These are phyloP conservation scores for Holacanthella duospinosa DNA, from an alignment of 2,888 invertebrate species.

Conservation along the genomic window DNA sequence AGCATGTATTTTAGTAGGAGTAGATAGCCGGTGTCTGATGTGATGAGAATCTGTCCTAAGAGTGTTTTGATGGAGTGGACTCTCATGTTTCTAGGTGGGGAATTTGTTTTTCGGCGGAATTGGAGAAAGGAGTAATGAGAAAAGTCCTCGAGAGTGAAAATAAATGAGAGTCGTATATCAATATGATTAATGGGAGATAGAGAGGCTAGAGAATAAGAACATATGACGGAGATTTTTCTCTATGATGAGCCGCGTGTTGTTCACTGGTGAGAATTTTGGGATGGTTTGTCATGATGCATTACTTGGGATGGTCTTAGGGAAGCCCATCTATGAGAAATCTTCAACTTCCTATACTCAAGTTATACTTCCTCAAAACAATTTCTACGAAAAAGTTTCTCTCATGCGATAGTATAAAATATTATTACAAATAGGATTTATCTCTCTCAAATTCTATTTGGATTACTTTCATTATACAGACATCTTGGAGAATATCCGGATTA, in stretches of 20 bases:
- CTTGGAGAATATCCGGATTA: no score
- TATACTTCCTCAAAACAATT: neutral
- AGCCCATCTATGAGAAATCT: conserved; percentile 1
- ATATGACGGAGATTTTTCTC: conserved; percentile 15
- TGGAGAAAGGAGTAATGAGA: conserved; percentile 2
- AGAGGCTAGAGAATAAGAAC: conserved; percentile 20
- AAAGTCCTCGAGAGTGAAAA: conserved; percentile 12
- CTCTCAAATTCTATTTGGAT: no score
- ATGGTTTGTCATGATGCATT: conserved; percentile 23
- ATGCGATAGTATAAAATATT: neutral
- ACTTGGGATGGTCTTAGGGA: no score
- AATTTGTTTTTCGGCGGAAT: neutral
- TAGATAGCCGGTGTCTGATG: no score
- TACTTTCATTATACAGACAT: no score
- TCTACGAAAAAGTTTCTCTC: neutral
- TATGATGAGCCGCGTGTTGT: neutral
- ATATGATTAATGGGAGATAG: conserved; percentile 32
- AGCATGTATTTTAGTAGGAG: no score
- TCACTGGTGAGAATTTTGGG: conserved; percentile 1
- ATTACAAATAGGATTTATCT: no score
- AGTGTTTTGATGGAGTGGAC: neutral
- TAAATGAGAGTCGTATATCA: conserved; percentile 29
- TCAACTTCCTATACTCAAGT: no score
- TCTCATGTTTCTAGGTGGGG: neutral
- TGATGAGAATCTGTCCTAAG: neutral